Evolutionary conservation across 2,113 vertebrate genomes (phyloP).

Genomic region (Myocastor coypus): DNA sequence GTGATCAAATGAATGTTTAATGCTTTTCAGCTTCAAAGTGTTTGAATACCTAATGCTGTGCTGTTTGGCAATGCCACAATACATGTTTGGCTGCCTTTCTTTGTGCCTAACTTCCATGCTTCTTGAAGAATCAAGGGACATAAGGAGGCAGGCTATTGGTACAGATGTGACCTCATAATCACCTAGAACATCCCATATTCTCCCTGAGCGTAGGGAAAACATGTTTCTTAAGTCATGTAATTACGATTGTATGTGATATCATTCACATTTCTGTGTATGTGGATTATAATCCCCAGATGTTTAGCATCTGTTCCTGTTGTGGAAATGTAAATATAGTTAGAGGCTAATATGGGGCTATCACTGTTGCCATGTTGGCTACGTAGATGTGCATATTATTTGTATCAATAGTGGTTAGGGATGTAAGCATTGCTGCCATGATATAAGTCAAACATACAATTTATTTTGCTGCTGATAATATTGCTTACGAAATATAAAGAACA

Average conservation of each 20-base stretch:
- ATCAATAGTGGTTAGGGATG: slow-evolving; percentile 35
- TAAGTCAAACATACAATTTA: neutral
- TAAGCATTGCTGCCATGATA: neutral
- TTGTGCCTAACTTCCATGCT: neutral
- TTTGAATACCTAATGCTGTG: neutral
- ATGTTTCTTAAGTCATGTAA: slow-evolving; percentile 33
- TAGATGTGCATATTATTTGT: neutral
- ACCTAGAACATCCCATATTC: slow-evolving; percentile 24
- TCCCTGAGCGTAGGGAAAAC: neutral
- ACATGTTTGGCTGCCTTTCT: neutral
- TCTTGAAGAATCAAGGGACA: neutral
- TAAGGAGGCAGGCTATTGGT: neutral
- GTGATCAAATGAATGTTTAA: neutral
- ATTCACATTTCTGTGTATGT: slow-evolving; percentile 40
- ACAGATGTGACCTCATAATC: slow-evolving; percentile 53
- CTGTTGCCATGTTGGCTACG: slow-evolving; percentile 30
- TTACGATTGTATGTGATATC: slow-evolving; percentile 50
- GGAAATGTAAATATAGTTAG: slow-evolving; percentile 64
- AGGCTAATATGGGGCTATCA: slow-evolving; percentile 39
- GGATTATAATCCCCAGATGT: neutral
- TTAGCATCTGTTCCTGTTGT: slow-evolving; percentile 38
- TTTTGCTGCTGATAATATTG: neutral
- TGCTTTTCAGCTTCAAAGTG: neutral
- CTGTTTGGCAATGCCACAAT: neutral
- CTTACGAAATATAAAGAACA: neutral